A percentile compares a stretch with the other conserved stretches of the same genome.
Conservation (phyloP, 2,797 vertebrate species). For the Sebastes taczanowskii region DNA sequence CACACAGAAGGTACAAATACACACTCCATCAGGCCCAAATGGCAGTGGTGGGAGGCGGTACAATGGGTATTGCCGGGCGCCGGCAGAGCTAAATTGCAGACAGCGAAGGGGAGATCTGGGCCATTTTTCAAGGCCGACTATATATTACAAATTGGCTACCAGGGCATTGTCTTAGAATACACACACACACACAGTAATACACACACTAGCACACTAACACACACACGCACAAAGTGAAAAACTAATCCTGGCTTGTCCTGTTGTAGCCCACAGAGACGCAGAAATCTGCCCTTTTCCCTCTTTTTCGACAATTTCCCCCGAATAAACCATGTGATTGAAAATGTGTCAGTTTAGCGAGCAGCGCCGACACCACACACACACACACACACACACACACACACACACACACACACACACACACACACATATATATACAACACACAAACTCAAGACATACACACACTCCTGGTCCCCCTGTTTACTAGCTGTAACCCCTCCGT, state of each 20-base stretch:
- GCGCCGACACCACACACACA: neutral
- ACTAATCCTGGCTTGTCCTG: slow-evolving; percentile 78
- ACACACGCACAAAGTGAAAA: slow-evolving; percentile 63
- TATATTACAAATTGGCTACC: slow-evolving; percentile 81
- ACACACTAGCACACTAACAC: slow-evolving; percentile 10
- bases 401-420: slow-evolving; percentile 20
- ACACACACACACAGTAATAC: slow-evolving; percentile 35
- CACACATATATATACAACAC: neutral
- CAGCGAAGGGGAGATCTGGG: slow-evolving; percentile 78
- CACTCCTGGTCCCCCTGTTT: slow-evolving; percentile 18
- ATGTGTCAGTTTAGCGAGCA: slow-evolving; percentile 71
- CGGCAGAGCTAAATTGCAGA: slow-evolving; percentile 81
- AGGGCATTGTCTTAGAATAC: slow-evolving; percentile 73
- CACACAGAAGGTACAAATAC: slow-evolving; percentile 5
- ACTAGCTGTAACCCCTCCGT: slow-evolving; percentile 32
- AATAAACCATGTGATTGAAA: slow-evolving; percentile 82
- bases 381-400: neutral
- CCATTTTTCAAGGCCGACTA: slow-evolving; percentile 83
- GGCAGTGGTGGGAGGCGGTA: slow-evolving; percentile 65
- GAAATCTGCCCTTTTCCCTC: slow-evolving; percentile 69
- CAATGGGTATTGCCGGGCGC: slow-evolving; percentile 73
- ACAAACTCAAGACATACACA: neutral
- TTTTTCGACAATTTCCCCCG: slow-evolving; percentile 73
- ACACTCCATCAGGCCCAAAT: slow-evolving; percentile 64
- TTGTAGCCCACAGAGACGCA: slow-evolving; percentile 72